These are phyloP conservation scores for Phania funesta DNA, from an alignment of 2,888 invertebrate genomes.

Conservation along the genomic window DNA sequence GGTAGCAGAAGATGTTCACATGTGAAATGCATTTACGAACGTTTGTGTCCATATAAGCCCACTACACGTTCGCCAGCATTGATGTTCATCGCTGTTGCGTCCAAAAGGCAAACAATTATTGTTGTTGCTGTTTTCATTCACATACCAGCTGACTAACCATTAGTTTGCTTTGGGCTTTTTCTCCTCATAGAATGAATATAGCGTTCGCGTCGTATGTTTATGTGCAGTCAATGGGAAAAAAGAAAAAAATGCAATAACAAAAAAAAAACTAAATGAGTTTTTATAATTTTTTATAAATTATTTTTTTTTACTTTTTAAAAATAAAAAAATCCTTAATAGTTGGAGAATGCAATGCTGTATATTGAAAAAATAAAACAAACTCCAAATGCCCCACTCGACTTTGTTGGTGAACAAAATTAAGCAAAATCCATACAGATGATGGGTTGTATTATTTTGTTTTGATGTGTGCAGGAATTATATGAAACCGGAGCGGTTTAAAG, in stretches of 20 bases:
- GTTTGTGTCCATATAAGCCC: constrained; percentile 7
- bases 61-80: constrained; percentile 21
- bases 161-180: constrained; percentile 40
- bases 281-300: constrained; percentile 57
- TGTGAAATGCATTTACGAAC: constrained; percentile 57
- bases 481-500: constrained; percentile 34
- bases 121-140: constrained; percentile 35
- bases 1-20: constrained; percentile 60
- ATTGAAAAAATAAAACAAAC: constrained; percentile 26
- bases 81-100: constrained; percentile 43
- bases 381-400: constrained; percentile 31
- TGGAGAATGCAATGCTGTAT: constrained; percentile 20
- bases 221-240: constrained; percentile 47
- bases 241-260: background rate
- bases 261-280: constrained; percentile 65
- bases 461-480: constrained; percentile 27
- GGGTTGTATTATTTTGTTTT: constrained; percentile 34
- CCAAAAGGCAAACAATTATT: constrained; percentile 59
- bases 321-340: constrained; percentile 53
- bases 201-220: constrained; percentile 5
- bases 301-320: constrained; percentile 17
- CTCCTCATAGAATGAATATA: background rate
- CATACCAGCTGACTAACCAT: constrained; percentile 55
- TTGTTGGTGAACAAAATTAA: constrained; percentile 27
- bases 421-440: constrained; percentile 32